These are phyloP conservation scores for Sarcoramphus papa DNA, from an alignment of 2,797 vertebrate species.

Conservation along the genomic window DNA sequence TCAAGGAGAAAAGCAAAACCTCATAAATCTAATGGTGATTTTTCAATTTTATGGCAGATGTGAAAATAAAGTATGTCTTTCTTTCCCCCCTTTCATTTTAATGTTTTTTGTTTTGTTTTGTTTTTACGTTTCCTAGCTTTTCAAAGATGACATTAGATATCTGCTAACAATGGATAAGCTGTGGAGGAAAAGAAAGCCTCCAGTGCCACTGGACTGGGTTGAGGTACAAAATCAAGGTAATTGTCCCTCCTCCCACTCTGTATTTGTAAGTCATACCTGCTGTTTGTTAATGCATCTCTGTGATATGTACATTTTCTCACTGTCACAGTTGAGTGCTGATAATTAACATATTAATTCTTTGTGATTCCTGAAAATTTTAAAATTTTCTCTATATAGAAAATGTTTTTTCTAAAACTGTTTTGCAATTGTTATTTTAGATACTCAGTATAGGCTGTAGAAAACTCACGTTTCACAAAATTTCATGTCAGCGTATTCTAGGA, in stretches of 20 bases:
- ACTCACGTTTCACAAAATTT: background rate
- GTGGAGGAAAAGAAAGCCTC: constrained; percentile 97
- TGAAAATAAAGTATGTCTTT: background rate
- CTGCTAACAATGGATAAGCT: constrained; percentile 97
- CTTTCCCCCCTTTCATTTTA: background rate
- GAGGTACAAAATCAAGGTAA: constrained; percentile 85
- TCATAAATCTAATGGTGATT: background rate
- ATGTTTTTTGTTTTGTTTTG: background rate
- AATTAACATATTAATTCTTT: background rate
- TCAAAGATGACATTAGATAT: constrained; percentile 97
- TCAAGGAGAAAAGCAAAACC: background rate
- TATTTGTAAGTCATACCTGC: background rate
- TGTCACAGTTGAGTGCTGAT: background rate
- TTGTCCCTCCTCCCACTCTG: background rate
- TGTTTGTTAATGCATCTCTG: background rate
- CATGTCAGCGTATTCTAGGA: background rate
- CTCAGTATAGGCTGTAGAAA: background rate
- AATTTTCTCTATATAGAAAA: background rate
- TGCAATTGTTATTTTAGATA: background rate
- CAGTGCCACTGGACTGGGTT: constrained; percentile 90
- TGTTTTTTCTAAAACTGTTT: background rate
- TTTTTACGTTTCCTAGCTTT: constrained; percentile 79
- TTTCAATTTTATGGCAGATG: background rate
- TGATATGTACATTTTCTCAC: background rate
- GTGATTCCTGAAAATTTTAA: background rate